Percentiles rank a stretch among this genome's conserved stretches.
Conservation (phyloP, 2,797 vertebrate species). For the Propithecus deckenii region DNA sequence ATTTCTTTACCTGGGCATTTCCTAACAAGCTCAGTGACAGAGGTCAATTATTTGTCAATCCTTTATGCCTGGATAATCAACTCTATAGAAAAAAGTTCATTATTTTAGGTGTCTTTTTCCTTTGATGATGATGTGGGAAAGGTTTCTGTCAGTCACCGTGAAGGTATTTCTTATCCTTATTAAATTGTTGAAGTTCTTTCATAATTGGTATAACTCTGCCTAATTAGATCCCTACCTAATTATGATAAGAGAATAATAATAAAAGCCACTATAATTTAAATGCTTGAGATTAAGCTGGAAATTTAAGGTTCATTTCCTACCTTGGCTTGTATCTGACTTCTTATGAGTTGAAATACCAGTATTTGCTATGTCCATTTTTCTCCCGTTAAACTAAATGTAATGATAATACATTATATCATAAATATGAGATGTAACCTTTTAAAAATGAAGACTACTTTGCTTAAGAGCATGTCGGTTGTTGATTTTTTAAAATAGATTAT, state of each 20-base stretch:
- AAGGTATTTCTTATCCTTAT: constrained; percentile 50
- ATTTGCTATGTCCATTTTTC: constrained; percentile 19
- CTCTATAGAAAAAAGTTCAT: background rate
- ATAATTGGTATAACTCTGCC: constrained; percentile 6
- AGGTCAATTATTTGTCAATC: constrained; percentile 2
- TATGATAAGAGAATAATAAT: constrained; percentile 9
- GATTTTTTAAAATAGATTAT: background rate
- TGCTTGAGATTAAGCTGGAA: constrained; percentile 30
- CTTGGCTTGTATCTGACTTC: background rate
- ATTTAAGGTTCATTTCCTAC: constrained; percentile 29
- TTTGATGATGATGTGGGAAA: constrained; percentile 37
- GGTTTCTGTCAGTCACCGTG: background rate
- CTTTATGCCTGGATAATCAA: constrained; percentile 31
- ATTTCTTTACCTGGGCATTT: constrained; percentile 37
- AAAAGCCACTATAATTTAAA: background rate
- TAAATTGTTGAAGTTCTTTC: constrained; percentile 41
- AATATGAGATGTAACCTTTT: constrained; percentile 3
- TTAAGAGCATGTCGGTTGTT: constrained; percentile 36
- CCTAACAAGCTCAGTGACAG: background rate
- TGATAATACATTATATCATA: background rate
- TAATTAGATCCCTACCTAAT: background rate
- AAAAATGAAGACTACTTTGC: constrained; percentile 30
- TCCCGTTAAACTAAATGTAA: constrained; percentile 16
- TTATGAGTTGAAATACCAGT: background rate
- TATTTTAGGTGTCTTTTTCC: constrained; percentile 25